These are phyloP conservation scores for Passer montanus DNA, from an alignment of 2,113 vertebrate species.

Conservation along the genomic window DNA sequence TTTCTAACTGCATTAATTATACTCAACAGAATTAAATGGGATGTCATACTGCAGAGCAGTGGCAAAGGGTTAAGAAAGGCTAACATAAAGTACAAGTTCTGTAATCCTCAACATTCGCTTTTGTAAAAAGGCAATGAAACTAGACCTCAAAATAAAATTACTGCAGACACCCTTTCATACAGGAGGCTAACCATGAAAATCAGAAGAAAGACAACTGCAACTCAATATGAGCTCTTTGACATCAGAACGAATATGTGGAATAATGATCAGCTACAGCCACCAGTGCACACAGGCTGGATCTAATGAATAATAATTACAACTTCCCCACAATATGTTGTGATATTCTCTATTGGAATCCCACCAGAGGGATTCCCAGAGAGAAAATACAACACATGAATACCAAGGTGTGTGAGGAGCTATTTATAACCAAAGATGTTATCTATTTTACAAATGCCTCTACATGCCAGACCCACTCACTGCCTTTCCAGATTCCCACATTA, in stretches of 20 bases:
- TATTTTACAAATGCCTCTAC: background rate
- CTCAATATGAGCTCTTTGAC: background rate
- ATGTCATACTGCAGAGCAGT: background rate
- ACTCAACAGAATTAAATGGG: background rate
- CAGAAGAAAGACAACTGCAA: background rate
- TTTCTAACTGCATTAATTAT: background rate
- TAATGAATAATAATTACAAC: background rate
- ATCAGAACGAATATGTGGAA: background rate
- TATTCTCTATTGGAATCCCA: background rate
- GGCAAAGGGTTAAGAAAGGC: background rate
- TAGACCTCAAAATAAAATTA: background rate
- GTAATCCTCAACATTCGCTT: background rate
- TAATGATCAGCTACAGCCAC: background rate
- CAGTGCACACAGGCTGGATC: rapidly evolving
- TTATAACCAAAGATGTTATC: background rate
- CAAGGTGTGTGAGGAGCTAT: background rate
- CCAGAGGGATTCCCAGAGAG: background rate
- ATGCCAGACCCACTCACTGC: background rate
- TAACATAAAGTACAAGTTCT: background rate
- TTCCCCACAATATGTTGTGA: background rate
- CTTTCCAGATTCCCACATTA: background rate
- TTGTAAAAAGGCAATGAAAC: background rate
- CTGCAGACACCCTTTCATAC: background rate
- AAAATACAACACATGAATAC: background rate
- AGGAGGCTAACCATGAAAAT: background rate